Base-by-base conservation (phyloP, 2,797 vertebrate species). In the Malacoctenus gilli region DNA sequence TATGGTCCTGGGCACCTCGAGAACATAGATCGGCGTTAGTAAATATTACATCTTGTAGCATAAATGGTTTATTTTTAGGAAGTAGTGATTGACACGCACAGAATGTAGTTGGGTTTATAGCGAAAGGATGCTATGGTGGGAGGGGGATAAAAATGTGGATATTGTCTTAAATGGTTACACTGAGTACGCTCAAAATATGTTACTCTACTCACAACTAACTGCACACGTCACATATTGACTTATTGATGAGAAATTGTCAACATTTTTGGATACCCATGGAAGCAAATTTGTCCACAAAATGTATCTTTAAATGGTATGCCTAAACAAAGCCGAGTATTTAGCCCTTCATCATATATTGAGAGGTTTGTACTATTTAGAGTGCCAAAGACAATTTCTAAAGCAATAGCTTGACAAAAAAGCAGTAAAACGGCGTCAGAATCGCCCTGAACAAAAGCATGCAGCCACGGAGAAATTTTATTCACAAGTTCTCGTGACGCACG, bases 1-100 rank as follows among this genome's bases (percentile, higher is more conserved):
- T n/a, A 53, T 72, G 47, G 63, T 59, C 43, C 72, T 49, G 31
- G 37, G 57, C 53, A 56, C 48, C 32, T 58, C 36, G 68, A 60
- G 47, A 39, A 75, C 67, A 65, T 55, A 12, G 9, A 70, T 58
- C 58, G 20, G 50, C 41, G 14, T 38, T 51, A 43, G 46, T 59
- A 57, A 34, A 40, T 42, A 22, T 11, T 49, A 47, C 15, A 63
- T 35, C 18, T 59, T 42, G n/a, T n/a, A n/a, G n/a, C n/a, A n/a
- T n/a, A 25, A 52, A 44, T 34, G 13, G 31, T 59, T 75, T 42
- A 50, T 41, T 49, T n/a, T 69, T 52, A 47, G 44, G 28, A 46
- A 50, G 19, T 39, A 41, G 46, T 64, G 7, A 43, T 46, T 61
- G 36, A 43, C 21, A 44, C 42, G 22, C 20, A 48, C 3, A 69